These are phyloP conservation scores for Ochotona princeps DNA, from an alignment of 2,113 vertebrate species.

Conservation along the genomic window DNA sequence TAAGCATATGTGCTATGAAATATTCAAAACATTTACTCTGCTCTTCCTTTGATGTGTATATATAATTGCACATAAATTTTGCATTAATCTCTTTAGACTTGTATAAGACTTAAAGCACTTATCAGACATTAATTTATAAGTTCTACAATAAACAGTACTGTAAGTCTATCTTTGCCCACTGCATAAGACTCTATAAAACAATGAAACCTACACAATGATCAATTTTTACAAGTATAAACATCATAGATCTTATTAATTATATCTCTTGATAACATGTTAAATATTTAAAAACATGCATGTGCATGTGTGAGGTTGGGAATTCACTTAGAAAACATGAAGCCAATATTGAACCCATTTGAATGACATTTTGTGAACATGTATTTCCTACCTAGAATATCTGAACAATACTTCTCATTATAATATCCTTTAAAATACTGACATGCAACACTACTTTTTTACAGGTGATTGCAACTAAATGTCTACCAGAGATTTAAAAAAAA, in stretches of 20 bases:
- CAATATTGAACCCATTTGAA: too few species aligned
- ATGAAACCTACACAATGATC: background rate
- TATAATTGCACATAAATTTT: slow-evolving; percentile 14
- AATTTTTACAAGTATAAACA: background rate
- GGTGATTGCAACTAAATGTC: too few species aligned
- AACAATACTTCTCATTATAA: too few species aligned
- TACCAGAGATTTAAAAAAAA: too few species aligned
- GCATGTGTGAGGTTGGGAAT: background rate
- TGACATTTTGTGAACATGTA: too few species aligned
- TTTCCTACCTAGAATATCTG: too few species aligned
- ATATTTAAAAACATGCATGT: background rate
- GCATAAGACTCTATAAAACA: background rate
- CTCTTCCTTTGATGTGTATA: background rate
- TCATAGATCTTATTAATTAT: background rate
- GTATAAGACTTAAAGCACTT: slow-evolving; percentile 21
- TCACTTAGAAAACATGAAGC: background rate
- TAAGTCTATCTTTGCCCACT: background rate
- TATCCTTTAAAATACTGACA: too few species aligned
- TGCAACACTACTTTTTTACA: too few species aligned
- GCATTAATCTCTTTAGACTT: slow-evolving; percentile 10
- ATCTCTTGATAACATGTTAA: background rate
- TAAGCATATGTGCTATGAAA: slow-evolving; percentile 40
- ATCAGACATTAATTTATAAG: slow-evolving; percentile 44
- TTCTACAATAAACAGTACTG: background rate
- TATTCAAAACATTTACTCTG: slow-evolving; percentile 56